phyloP scores from a whole-genome alignment of 2,797 vertebrate species.

The Spondyliosoma cantharus region DNA sequence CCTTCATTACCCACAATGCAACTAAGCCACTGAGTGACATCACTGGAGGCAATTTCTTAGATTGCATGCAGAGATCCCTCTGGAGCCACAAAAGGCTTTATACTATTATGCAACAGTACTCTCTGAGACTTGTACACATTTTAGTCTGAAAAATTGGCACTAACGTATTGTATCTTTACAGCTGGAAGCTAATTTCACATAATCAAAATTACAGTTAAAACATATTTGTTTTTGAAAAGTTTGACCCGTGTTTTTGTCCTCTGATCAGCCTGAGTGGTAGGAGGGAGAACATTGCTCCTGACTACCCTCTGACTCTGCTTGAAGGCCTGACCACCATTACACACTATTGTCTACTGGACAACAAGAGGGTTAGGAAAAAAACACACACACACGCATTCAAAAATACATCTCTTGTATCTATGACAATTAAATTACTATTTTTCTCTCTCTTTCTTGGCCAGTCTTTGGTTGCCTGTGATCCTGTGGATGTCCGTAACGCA shows the following conservation, averaged over 20 bases:
- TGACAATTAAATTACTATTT: not conserved
- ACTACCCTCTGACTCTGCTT: conserved; percentile 94
- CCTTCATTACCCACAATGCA: too few relatives aligned
- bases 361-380: conserved; percentile 87
- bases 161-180: not conserved
- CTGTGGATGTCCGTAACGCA: conserved; percentile 90
- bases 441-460: conserved; percentile 4
- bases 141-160: too few relatives aligned
- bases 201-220: not conserved
- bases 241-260: conserved; percentile 23
- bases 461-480: conserved; percentile 80
- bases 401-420: not conserved
- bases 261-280: conserved; percentile 83
- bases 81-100: too few relatives aligned
- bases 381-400: not conserved
- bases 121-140: too few relatives aligned
- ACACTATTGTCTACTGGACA: conserved; percentile 95
- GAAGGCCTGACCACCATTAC: conserved; percentile 95
- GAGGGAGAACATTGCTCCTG: conserved; percentile 94
- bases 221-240: not conserved
- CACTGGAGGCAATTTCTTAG: too few relatives aligned
- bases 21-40: too few relatives aligned
- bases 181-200: not conserved
- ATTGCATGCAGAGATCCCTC: too few relatives aligned
- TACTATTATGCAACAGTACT: too few relatives aligned